Evolutionary conservation across 2,113 vertebrate genomes (phyloP), one percentile per base, ranked within the genome.

Genomic region (Podarcis muralis): DNA sequence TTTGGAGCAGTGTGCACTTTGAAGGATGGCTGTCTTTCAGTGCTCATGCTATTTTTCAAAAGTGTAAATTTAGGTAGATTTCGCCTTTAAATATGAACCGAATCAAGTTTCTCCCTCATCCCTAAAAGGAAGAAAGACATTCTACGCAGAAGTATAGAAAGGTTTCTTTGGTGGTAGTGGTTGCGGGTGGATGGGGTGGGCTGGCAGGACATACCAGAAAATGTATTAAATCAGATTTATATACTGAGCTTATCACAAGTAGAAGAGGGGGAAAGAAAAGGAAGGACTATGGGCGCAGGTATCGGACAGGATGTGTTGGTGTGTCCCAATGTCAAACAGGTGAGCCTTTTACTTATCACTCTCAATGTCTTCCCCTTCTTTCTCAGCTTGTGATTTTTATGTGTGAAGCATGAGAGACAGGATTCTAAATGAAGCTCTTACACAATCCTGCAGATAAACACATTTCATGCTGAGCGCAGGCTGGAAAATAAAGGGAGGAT

Each of bases 401-500:
- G 23, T 15, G 1, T 71, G 81, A 86, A 79, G 85, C 40, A 48
- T 48, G 35, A 75, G 72, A 68, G 72, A 83, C 35, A 87, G 81
- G 48, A 32, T 86, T 78, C 48, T 68, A 80, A 85, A 62, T 16
- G 35, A 48, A 83, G 32, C 66, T 66, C 66, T 65, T 35, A 74
- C 30, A 84, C 65, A 83, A 78, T 65, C 74, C 37, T 83, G 72
- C 6, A 57, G 79, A 65, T 83, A 86, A 88, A 69, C 65, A 78
- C 53, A 86, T 85, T 72, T 35, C 72, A 86, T 25, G 53, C 79
- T 78, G 71, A n/a, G 83, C 32, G 66, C 71, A 15, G 40, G 7
- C 65, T 72, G 79, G 66, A 83, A 77, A 79, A 79, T 53, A 84
- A 88, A 69, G 11, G 2, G 25, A 91, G 76, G 37, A 37, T 88